Percentiles rank a stretch among this genome's conserved stretches.
These are phyloP conservation scores for Poeciliopsis turrubarensis DNA, from an alignment of 2,113 vertebrate genomes.

Conservation along the genomic window DNA sequence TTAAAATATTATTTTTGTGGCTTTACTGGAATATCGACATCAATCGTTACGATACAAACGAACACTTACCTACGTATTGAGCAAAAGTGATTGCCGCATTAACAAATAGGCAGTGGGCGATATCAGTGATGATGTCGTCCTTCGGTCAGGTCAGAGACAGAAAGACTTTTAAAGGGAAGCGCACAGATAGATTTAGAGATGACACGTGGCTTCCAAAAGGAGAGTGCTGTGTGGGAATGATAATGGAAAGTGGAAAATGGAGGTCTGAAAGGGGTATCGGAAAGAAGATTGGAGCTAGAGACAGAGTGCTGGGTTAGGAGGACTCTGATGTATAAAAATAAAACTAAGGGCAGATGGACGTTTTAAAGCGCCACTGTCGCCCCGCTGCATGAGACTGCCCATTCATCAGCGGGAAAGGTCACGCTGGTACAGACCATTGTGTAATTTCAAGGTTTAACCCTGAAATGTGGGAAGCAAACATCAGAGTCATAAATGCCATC, in stretches of 20 bases:
- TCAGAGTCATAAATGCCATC: neutral
- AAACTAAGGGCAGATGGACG: neutral
- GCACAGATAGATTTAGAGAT: conserved; percentile 31
- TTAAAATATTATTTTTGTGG: conserved; percentile 19
- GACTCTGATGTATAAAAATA: conserved; percentile 37
- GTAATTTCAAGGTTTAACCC: neutral
- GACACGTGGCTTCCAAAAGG: conserved; percentile 30
- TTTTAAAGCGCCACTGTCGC: conserved; percentile 16
- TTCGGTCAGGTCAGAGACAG: conserved; percentile 25
- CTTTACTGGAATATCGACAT: neutral
- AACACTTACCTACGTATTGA: neutral
- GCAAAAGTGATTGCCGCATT: conserved; percentile 13
- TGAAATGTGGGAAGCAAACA: neutral
- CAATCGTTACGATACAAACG: neutral
- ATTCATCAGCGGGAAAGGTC: neutral
- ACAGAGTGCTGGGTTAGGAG: conserved; percentile 34
- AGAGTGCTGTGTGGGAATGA: conserved; percentile 60
- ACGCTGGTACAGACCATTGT: neutral
- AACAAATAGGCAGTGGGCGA: neutral
- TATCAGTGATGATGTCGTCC: conserved; percentile 24
- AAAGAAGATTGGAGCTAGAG: conserved; percentile 64
- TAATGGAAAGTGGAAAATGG: conserved; percentile 69
- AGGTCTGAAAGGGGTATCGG: conserved; percentile 64
- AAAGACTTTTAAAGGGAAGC: conserved; percentile 31
- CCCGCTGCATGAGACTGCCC: conserved; percentile 3